Evolutionary conservation across 2,888 invertebrate species (phyloP).

Genomic region (Cremastinae sp.): DNA sequence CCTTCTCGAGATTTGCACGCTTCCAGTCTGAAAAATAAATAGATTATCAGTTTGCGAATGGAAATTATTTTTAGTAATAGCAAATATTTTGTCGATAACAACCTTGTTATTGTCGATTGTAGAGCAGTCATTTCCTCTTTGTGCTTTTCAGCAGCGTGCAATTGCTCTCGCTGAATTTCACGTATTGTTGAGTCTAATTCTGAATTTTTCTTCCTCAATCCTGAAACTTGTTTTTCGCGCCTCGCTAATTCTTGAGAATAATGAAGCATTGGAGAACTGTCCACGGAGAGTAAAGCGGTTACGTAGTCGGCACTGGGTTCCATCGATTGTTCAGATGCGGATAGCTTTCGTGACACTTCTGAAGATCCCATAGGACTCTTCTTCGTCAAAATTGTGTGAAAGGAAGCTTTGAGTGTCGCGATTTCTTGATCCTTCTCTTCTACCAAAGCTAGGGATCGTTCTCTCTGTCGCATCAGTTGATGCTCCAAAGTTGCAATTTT

Average conservation of each 20-base stretch:
- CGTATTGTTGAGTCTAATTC: conserved; percentile 79
- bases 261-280: conserved; percentile 89
- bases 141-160: conserved; percentile 74
- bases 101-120: conserved; percentile 77
- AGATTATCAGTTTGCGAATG: neutral
- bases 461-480: conserved; percentile 89
- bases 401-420: conserved; percentile 82
- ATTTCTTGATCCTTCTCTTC: conserved; percentile 91
- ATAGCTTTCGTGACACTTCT: conserved; percentile 71
- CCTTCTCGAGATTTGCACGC: conserved; percentile 90
- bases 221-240: conserved; percentile 89
- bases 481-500: conserved; percentile 85
- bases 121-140: conserved; percentile 73
- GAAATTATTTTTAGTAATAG: neutral
- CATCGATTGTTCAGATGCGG: conserved; percentile 61
- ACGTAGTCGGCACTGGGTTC: conserved; percentile 72
- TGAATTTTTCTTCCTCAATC: conserved; percentile 87
- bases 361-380: conserved; percentile 76
- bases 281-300: conserved; percentile 79
- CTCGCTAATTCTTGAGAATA: conserved; percentile 91
- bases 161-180: conserved; percentile 76
- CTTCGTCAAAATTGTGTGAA: conserved; percentile 81
- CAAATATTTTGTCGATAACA: neutral
- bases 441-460: conserved; percentile 88
- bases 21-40: conserved; percentile 82